Conservation (phyloP, 2,888 invertebrate species). For the Sympetrum striolatum region DNA sequence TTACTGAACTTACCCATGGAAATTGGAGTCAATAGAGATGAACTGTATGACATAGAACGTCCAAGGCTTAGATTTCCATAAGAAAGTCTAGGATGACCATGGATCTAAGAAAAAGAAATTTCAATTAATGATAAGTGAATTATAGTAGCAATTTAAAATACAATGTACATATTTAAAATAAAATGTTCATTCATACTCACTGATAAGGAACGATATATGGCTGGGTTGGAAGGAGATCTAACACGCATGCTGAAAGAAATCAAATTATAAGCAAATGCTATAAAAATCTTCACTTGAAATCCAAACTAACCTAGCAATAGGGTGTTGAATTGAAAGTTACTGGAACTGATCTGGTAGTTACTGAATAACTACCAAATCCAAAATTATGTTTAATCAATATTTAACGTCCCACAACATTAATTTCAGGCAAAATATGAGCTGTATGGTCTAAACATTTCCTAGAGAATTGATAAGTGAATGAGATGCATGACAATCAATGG, state of each 20-base stretch:
- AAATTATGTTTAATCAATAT: too few relatives aligned
- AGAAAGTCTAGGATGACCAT: slow-evolving; percentile 11
- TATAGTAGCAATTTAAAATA: not conserved
- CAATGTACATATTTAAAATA: too few relatives aligned
- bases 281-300: not conserved
- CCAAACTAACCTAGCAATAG: not conserved
- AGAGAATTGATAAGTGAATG: too few relatives aligned
- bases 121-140: not conserved
- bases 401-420: too few relatives aligned
- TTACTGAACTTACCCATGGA: slow-evolving; percentile 14
- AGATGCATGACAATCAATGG: too few relatives aligned
- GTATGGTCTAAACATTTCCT: too few relatives aligned
- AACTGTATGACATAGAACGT: slow-evolving; percentile 41
- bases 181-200: not conserved
- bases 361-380: not conserved
- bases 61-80: slow-evolving; percentile 22
- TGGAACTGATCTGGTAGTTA: not conserved
- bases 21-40: slow-evolving; percentile 37
- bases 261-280: not conserved
- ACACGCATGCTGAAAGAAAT: not conserved
- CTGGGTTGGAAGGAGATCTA: slow-evolving; percentile 12
- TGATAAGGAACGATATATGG: not conserved
- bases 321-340: not conserved
- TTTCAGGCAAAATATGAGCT: too few relatives aligned
- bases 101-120: not conserved